These are phyloP conservation scores for Cirrhinus molitorella DNA, from an alignment of 2,797 vertebrate species.

Conservation along the genomic window DNA sequence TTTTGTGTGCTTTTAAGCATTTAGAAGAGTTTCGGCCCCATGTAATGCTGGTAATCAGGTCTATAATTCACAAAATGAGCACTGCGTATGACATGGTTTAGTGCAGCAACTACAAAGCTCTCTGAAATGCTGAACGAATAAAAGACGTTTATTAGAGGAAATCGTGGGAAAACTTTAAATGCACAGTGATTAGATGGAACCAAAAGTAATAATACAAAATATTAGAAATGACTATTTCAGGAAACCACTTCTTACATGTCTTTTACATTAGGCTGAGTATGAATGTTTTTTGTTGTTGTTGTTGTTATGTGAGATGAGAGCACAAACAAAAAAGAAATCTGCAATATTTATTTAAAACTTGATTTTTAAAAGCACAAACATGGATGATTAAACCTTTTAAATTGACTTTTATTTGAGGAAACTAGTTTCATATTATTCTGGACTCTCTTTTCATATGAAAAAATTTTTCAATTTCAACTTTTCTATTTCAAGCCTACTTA, in stretches of 20 bases:
- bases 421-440: neutral
- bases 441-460: neutral
- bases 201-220: neutral
- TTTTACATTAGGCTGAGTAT: too few species aligned
- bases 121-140: neutral
- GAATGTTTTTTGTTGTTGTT: too few species aligned
- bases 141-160: neutral
- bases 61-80: slow-evolving; percentile 10
- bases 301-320: too few species aligned
- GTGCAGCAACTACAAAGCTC: neutral
- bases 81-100: neutral
- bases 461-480: too few species aligned
- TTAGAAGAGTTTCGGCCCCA: slow-evolving; percentile 25
- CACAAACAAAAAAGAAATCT: too few species aligned
- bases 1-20: slow-evolving; percentile 32
- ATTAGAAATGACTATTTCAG: neutral
- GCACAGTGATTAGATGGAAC: too few species aligned
- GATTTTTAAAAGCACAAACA: too few species aligned
- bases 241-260: neutral
- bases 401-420: neutral
- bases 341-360: too few species aligned
- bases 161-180: neutral
- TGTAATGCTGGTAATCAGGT: neutral
- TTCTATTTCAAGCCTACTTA: too few species aligned
- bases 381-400: neutral